Evolutionary conservation across 2,797 vertebrate genomes (phyloP), one percentile per base, ranked within the genome.

Genomic region (Hemitrygon akajei): DNA sequence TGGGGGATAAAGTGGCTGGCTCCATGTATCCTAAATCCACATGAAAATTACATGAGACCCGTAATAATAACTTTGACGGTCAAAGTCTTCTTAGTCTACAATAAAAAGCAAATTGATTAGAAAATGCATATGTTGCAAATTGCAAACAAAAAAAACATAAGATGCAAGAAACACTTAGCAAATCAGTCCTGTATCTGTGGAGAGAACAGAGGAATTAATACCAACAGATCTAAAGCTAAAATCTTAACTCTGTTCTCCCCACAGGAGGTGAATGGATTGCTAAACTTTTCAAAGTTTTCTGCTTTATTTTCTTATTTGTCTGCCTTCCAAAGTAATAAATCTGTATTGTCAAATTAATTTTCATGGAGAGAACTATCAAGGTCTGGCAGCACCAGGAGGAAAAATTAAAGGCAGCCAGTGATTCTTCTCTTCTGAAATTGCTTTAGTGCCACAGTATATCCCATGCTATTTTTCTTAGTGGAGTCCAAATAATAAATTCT

Each of bases 101-200:
- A 66, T 66, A 12, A 80, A 0, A 80, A 37, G 34, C 79, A 81
- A 40, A 22, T 40, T 18, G 37, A 14, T 66, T 66, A 2, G 14
- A 81, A 81, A 82, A 82, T 82, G 80, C 80, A 82, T 16, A 82
- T 22, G 80, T 40, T 82, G 40, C 37, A 82, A 47, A 82, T 82
- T 25, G 6, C 18, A 82, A 20, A 47, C 18, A 47, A 25, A 82
- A 56, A 25, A 82, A 56, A 25, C 34, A 80, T 47, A 80, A 76
- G 27, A 76, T 11, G 75, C 37, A 37, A 20, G 14, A 80, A 80
- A 80, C 40, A 25, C 9, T 66, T 7, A 47, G 80, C 80, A 82
- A 22, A 25, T 82, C 80, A 82, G 16, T 47, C 47, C 47, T 47
- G 47, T 27, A 25, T 25, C 20, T 75, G 73, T 75, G 79, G 63